phyloP scores from a whole-genome alignment of 2,113 vertebrate species.

The Phrynocephalus versicolor region DNA sequence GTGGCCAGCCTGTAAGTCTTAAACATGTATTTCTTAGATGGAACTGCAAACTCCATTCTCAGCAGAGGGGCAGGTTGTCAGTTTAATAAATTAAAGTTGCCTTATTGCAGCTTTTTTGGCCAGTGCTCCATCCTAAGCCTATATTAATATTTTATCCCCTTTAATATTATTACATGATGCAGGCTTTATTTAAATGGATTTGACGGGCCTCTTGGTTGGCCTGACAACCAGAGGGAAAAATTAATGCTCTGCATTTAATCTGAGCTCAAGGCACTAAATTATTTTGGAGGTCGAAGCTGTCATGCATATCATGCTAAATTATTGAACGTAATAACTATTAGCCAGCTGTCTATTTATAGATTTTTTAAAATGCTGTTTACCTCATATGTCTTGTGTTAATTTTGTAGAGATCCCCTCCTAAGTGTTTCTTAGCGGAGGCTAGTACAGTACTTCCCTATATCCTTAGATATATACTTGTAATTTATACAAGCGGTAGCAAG shows the following conservation, averaged over 20 bases:
- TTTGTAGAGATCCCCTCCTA: conserved; percentile 53
- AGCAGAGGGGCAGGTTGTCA: conserved; percentile 65
- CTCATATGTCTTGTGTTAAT: conserved; percentile 64
- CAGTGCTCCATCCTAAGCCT: conserved; percentile 67
- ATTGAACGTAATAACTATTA: conserved; percentile 77
- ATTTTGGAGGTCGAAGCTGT: conserved; percentile 79
- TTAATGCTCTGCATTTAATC: conserved; percentile 83
- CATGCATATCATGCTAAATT: conserved; percentile 76
- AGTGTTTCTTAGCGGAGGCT: conserved; percentile 16
- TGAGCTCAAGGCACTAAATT: conserved; percentile 76
- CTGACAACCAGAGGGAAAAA: conserved; percentile 81
- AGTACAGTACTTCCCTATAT: neutral
- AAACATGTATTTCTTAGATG: conserved; percentile 51
- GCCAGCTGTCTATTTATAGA: conserved; percentile 71
- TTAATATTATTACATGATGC: conserved; percentile 82
- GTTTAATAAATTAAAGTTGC: conserved; percentile 73
- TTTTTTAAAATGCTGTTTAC: conserved; percentile 68
- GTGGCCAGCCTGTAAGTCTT: conserved; percentile 14
- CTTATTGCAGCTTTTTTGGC: conserved; percentile 65
- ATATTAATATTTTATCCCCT: conserved; percentile 79
- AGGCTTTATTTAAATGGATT: conserved; percentile 81
- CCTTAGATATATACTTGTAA: neutral
- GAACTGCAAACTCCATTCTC: conserved; percentile 65
- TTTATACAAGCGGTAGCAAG: conserved; percentile 19
- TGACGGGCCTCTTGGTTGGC: conserved; percentile 78